These are phyloP conservation scores for Homarus gammarus DNA, from an alignment of 2,888 invertebrate genomes.

Conservation along the genomic window DNA sequence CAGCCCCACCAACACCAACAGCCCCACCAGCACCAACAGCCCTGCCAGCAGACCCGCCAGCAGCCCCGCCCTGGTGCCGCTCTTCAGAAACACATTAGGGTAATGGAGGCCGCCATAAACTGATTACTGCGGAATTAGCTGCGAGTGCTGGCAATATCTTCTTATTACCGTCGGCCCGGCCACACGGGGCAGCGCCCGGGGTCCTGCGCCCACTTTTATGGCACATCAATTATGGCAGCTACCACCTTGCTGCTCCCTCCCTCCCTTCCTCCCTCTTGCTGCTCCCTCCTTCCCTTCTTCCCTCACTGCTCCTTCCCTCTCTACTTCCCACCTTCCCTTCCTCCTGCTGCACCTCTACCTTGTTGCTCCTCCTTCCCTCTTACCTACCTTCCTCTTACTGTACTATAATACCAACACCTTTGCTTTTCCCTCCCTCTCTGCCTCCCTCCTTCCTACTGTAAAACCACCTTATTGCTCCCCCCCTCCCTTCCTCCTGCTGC, in stretches of 20 bases:
- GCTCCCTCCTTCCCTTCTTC: slow-evolving; percentile 5
- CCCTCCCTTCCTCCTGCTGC: neutral
- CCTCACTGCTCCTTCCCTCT: neutral
- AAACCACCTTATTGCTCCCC: neutral
- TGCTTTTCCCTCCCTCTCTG: neutral
- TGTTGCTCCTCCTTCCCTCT: neutral
- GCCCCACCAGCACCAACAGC: neutral
- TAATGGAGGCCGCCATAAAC: slow-evolving; percentile 74
- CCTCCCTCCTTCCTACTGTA: neutral
- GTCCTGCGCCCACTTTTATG: neutral
- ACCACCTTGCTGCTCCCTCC: neutral
- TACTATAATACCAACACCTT: neutral
- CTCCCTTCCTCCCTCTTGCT: neutral
- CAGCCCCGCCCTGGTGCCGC: slow-evolving; percentile 61
- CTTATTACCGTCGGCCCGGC: slow-evolving; percentile 68
- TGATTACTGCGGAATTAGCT: slow-evolving; percentile 74
- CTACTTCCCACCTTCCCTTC: neutral
- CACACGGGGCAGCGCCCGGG: slow-evolving; percentile 32
- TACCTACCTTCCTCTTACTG: neutral
- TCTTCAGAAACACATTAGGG: slow-evolving; percentile 75
- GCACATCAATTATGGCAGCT: neutral
- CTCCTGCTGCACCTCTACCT: neutral
- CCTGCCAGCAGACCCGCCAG: neutral
- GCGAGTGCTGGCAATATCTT: slow-evolving; percentile 74
- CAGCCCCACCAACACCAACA: neutral